Evolutionary conservation across 1,140 invertebrate genomes (phyloP).

Genomic region (Oryzaephilus surinamensis): DNA sequence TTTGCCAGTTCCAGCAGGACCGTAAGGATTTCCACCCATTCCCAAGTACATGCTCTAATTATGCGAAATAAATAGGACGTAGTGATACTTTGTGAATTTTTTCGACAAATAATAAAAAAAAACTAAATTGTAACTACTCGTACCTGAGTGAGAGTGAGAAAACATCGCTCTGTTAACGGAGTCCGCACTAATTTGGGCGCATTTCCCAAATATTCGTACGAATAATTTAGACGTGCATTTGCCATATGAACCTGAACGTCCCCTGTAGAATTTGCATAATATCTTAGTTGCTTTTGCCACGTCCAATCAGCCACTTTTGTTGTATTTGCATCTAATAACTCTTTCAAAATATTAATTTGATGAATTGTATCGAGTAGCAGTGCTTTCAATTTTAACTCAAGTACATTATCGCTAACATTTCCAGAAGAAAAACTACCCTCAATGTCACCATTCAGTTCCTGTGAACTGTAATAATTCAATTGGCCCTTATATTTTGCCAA

Average conservation of each 20-base stretch:
- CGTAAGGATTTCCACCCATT: conserved; percentile 96
- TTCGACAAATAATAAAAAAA: neutral
- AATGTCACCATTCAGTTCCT: conserved; percentile 36
- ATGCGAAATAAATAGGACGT: conserved; percentile 32
- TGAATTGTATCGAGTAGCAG: conserved; percentile 92
- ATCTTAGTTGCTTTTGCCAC: conserved; percentile 90
- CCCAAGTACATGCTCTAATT: conserved; percentile 93
- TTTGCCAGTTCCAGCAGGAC: conserved; percentile 96
- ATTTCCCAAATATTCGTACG: conserved; percentile 96
- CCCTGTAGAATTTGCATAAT: conserved; percentile 44
- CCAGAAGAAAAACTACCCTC: conserved; percentile 23
- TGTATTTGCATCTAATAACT: conserved; percentile 58
- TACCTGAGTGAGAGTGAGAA: conserved; percentile 90
- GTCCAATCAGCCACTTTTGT: conserved; percentile 65
- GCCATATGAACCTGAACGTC: conserved; percentile 62
- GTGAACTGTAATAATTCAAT: conserved; percentile 51
- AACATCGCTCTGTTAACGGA: conserved; percentile 89
- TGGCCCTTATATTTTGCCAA: conserved; percentile 39
- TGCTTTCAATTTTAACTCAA: conserved; percentile 54
- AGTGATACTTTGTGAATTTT: neutral
- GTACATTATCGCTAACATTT: conserved; percentile 33
- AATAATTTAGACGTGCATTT: conserved; percentile 87
- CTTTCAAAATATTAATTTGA: conserved; percentile 71
- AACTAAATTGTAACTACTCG: too few relatives aligned
- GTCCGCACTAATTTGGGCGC: conserved; percentile 85